Evolutionary conservation across 1,140 invertebrate species (phyloP), one percentile per base, ranked within the genome.

Genomic region (Drosophila willistoni): DNA sequence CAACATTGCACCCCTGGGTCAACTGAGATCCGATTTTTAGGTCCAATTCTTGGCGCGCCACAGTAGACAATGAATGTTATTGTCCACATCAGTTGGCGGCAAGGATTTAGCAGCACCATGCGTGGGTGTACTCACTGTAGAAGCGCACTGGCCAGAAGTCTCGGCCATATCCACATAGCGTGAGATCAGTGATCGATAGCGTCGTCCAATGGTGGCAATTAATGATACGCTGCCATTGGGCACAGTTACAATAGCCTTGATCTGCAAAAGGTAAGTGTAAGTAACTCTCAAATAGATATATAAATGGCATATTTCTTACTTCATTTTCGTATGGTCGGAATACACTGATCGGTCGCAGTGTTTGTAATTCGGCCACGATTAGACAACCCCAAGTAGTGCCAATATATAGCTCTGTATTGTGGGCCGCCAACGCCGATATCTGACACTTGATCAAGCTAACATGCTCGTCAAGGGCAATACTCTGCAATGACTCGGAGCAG

Each of bases 301-400:
- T 12, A 6, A 9, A 22, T 4, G 7, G 0, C 6, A 0, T 1
- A 9, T 7, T 36, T 51, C 74, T 77, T 36, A 96, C 96, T 92
- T 98, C 96, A 79, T 97, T 96, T 91, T 97, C 96, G 83, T 97
- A 98, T 0, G 97, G 97, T 61, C 97, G 93, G 92, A 98, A 98
- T 13, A 98, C 96, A 0, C 97, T 98, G 34, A 98, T 95, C 0
- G 97, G 98, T 19, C 96, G 93, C 64, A 98, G 93, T 3, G 96
- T 95, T 51, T 94, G 93, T 39, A 95, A 94, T 91, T 97, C 97
- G 2, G 96, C 97, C 1, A 98, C 96, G 17, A 98, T 96, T 36
- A 98, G 93, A 89, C 97, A 98, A 7, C 98, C 98, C 96, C 97
- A 98, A 1, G 96, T 97, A 2, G 97, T 98, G 41, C 97, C 98